A percentile compares a stretch with the other conserved stretches of the same genome.
phyloP scores from a whole-genome alignment of 2,797 vertebrate species.

The Smutsia gigantea region DNA sequence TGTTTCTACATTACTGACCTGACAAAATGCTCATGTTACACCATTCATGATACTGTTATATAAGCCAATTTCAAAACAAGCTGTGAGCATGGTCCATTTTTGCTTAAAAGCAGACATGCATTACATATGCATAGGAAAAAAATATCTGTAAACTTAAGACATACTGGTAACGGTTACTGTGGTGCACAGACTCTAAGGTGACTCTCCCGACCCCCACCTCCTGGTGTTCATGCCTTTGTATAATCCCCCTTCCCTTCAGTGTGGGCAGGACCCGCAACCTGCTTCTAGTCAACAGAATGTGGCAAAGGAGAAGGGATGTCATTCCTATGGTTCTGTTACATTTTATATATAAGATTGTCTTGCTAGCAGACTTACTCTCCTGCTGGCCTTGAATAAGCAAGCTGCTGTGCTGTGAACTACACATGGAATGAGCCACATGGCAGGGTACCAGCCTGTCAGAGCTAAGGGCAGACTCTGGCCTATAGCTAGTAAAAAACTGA shows the following conservation, averaged over 20 bases:
- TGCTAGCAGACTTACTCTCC: not conserved
- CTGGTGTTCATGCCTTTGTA: not conserved
- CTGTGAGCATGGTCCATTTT: not conserved
- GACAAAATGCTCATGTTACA: not conserved
- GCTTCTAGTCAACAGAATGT: not conserved
- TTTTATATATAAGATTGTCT: not conserved
- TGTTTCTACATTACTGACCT: not conserved
- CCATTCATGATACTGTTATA: not conserved
- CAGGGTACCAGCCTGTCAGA: not conserved
- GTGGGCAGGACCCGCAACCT: not conserved
- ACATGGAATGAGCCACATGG: not conserved
- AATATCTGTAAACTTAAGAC: not conserved
- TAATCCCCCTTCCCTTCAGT: not conserved
- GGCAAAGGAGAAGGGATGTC: not conserved
- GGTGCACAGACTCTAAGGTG: not conserved
- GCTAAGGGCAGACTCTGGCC: not conserved
- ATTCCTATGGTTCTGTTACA: not conserved
- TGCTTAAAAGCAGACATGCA: slow-evolving; percentile 43
- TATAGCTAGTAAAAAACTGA: not conserved
- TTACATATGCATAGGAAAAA: not conserved
- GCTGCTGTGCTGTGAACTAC: not conserved
- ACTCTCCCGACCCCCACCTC: not conserved
- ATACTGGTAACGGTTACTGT: not conserved
- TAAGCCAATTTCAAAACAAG: slow-evolving; percentile 35
- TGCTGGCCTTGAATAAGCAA: not conserved